Evolutionary conservation across 2,888 invertebrate genomes (phyloP).

Genomic region (Caradrina clavipalpis): DNA sequence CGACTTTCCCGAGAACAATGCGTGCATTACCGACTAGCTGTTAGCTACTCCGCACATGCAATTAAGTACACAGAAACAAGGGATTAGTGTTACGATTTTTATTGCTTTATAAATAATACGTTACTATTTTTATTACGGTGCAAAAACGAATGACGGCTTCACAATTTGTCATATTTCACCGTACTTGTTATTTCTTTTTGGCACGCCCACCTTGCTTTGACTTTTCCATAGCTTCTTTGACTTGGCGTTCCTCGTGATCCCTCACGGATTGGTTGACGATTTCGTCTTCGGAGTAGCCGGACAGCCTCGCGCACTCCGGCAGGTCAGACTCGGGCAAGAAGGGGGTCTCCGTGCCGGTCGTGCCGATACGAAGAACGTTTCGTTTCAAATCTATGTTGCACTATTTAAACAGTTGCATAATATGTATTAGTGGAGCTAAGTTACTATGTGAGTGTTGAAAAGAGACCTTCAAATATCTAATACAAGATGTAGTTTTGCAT

Average conservation of each 20-base stretch:
- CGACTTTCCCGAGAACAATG: constrained; percentile 65
- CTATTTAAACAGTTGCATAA: constrained; percentile 77
- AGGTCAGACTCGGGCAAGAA: constrained; percentile 94
- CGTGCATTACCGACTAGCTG: constrained; percentile 54
- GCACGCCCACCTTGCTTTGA: constrained; percentile 91
- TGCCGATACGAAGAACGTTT: constrained; percentile 97
- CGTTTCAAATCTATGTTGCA: constrained; percentile 97
- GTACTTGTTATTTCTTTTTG: constrained; percentile 77
- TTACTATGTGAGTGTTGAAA: neutral
- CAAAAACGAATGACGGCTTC: constrained; percentile 54
- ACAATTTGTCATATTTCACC: constrained; percentile 55
- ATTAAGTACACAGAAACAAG: constrained; percentile 66
- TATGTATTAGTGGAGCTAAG: neutral
- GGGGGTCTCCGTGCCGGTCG: constrained; percentile 97
- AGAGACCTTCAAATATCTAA: too few species aligned
- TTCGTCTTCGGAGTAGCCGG: constrained; percentile 93
- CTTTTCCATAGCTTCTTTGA: constrained; percentile 94
- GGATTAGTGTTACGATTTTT: constrained; percentile 76
- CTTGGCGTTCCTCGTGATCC: constrained; percentile 93
- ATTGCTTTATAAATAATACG: constrained; percentile 67
- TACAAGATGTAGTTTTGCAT: too few species aligned
- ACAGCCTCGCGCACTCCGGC: constrained; percentile 95
- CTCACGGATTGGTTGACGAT: constrained; percentile 83
- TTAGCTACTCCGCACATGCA: constrained; percentile 59
- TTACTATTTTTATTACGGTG: constrained; percentile 69